These are phyloP conservation scores for Xenopus petersii DNA, from an alignment of 2,797 vertebrate genomes.

Conservation along the genomic window DNA sequence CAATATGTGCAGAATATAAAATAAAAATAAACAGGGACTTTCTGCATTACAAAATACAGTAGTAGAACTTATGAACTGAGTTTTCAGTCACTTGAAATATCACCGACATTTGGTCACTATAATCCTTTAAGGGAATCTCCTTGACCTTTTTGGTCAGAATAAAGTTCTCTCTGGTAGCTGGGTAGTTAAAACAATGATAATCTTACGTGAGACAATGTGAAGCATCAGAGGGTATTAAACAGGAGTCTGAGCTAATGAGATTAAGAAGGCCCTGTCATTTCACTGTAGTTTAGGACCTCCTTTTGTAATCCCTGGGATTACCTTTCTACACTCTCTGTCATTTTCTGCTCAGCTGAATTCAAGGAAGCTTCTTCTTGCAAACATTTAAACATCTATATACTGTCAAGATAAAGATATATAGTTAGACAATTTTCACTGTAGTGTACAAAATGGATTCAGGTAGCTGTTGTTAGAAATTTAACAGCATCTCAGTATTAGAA, in stretches of 20 bases:
- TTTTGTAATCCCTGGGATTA: conserved; percentile 73
- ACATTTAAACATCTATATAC: too few relatives aligned
- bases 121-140: background rate
- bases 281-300: conserved; percentile 66
- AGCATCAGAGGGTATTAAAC: conserved; percentile 1
- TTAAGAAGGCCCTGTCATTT: conserved; percentile 61
- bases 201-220: background rate
- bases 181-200: background rate
- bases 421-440: too few relatives aligned
- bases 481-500: background rate
- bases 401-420: too few relatives aligned
- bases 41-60: too few relatives aligned
- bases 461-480: too few relatives aligned
- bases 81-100: background rate
- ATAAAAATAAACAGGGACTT: too few relatives aligned
- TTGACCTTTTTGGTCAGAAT: background rate
- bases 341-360: conserved; percentile 42
- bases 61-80: background rate
- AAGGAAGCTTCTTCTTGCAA: conserved; percentile 6
- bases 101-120: background rate
- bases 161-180: background rate
- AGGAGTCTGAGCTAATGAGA: conserved; percentile 67
- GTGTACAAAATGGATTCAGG: too few relatives aligned
- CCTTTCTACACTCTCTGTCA: conserved; percentile 56
- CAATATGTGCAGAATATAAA: too few relatives aligned